Evolutionary conservation across 2,797 vertebrate species (phyloP).

Genomic region (Oreortyx pictus): DNA sequence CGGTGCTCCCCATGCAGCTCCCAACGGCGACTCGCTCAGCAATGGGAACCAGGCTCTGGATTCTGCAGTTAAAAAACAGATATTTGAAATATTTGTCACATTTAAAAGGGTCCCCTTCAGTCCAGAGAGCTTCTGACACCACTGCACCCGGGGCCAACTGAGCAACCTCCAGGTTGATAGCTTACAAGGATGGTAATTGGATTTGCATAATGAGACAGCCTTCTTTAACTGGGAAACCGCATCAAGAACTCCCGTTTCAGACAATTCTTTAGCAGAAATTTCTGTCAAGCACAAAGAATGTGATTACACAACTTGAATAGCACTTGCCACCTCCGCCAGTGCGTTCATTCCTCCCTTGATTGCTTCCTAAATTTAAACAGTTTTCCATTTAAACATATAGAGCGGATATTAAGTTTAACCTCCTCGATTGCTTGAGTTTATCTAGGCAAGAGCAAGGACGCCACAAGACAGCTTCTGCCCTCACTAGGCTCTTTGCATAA

Average conservation of each 20-base stretch:
- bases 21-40: neutral
- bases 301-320: neutral
- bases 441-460: neutral
- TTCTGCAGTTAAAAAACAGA: neutral
- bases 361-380: neutral
- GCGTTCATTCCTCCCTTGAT: neutral
- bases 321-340: conserved; percentile 11
- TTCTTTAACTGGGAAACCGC: neutral
- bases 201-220: neutral
- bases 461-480: neutral
- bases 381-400: neutral
- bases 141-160: neutral
- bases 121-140: neutral
- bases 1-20: neutral
- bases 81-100: neutral
- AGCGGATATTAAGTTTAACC: neutral
- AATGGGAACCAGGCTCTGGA: neutral
- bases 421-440: neutral
- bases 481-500: neutral
- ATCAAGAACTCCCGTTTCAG: neutral
- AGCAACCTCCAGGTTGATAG: neutral
- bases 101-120: neutral
- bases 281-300: neutral
- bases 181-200: neutral
- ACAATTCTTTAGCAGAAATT: neutral